These are phyloP conservation scores for Paramormyrops kingsleyae DNA, from an alignment of 2,113 vertebrate genomes.

Conservation along the genomic window DNA sequence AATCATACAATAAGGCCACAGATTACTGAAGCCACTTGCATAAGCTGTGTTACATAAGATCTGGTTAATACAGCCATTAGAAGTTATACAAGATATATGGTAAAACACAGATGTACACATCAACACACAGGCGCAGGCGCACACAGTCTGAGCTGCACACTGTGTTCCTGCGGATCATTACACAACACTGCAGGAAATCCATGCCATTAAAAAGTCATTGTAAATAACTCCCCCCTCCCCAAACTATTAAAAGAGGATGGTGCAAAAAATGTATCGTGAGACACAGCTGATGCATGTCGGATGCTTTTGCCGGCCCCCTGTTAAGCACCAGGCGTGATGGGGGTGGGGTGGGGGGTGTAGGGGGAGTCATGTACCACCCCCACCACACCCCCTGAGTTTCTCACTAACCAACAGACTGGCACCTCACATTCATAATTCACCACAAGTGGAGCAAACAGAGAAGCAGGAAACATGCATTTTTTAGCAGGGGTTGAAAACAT, in stretches of 20 bases:
- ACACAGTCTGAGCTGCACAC: conserved; percentile 17
- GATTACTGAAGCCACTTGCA: conserved; percentile 28
- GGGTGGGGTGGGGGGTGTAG: too few species aligned
- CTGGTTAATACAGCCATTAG: conserved; percentile 17
- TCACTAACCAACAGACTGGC: not conserved
- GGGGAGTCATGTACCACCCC: not conserved
- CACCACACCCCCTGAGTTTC: not conserved
- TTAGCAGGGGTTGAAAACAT: conserved; percentile 1
- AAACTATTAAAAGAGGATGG: not conserved
- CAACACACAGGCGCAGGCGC: conserved; percentile 17
- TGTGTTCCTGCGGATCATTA: conserved; percentile 26
- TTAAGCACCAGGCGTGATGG: not conserved
- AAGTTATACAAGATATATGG: conserved; percentile 26
- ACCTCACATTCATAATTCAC: not conserved
- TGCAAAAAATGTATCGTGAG: not conserved
- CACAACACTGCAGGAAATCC: conserved; percentile 23
- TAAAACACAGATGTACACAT: conserved; percentile 9
- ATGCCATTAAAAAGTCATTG: conserved; percentile 8
- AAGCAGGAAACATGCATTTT: not conserved
- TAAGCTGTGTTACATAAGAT: conserved; percentile 36
- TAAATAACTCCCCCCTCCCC: not conserved
- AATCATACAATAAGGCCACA: conserved; percentile 11
- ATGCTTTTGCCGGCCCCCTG: not conserved
- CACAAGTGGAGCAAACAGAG: not conserved
- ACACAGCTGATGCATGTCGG: not conserved